phyloP scores from a whole-genome alignment of 1,140 invertebrate genomes.

The Lamellibrachia luymesi region DNA sequence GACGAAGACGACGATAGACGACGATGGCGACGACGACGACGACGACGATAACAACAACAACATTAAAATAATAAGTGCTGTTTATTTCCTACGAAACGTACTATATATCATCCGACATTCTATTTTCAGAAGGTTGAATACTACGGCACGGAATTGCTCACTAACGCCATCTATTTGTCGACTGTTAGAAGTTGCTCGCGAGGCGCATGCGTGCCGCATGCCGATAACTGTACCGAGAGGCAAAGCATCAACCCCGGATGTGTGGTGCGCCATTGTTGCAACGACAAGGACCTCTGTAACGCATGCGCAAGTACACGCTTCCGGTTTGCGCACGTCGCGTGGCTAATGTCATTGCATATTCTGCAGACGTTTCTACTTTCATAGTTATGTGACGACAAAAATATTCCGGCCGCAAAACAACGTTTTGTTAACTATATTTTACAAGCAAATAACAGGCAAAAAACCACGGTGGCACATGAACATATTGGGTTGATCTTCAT shows the following conservation, averaged over 20 bases:
- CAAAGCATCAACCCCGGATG: conserved; percentile 5
- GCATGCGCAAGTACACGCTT: neutral
- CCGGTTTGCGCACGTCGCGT: neutral
- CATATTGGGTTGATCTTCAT: no score
- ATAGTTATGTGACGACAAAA: neutral
- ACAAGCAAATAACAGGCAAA: no score
- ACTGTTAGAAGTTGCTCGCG: neutral
- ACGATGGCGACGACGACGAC: no score
- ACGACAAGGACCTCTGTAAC: conserved; percentile 10
- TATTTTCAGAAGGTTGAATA: conserved; percentile 13
- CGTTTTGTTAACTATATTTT: no score
- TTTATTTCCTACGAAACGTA: no score
- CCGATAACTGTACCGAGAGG: conserved; percentile 16
- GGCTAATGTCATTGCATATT: neutral
- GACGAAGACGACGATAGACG: no score
- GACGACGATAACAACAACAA: no score
- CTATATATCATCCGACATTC: neutral
- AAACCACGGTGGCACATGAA: no score
- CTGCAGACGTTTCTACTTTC: neutral
- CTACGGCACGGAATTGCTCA: neutral
- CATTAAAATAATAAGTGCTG: no score
- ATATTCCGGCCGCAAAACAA: no score
- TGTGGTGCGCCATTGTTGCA: conserved; percentile 12
- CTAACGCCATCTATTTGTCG: neutral
- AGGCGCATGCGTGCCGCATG: conserved; percentile 9